Base-by-base conservation (phyloP, 2,888 invertebrate species). In the Epinotia brunnichana region DNA sequence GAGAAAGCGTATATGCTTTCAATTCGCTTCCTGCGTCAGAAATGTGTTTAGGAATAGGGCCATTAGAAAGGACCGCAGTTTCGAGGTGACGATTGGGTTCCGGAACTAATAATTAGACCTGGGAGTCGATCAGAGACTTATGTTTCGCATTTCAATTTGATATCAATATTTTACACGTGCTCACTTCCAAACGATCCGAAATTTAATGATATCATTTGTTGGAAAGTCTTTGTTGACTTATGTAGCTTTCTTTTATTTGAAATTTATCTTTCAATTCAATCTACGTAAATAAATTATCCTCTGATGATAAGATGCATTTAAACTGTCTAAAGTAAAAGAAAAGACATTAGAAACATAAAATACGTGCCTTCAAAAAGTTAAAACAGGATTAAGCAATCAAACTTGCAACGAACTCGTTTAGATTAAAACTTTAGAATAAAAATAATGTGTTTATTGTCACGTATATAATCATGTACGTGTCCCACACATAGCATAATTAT, bases 341-440 rank as follows among this genome's bases (percentile, higher is more conserved):
- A n/a, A 48, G 15, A 48, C n/a, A 48, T n/a, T n/a, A 48, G 44
- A 48, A 5, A 13, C 15, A n/a, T 48, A 48, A n/a, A 48, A 48
- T 48, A n/a, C 44, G 15, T 48, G 44, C 4, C 5, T 48, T 9
- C 57, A 13, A 10, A 60, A 9, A 61, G 1, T 21, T 61, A 2
- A 61, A 41, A 44, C 41, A 44, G 19, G 44, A 61, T 19, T 15
- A 61, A 61, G 15, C 41, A 61, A 61, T 61, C 39, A 44, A 61
- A 61, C 41, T 61, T 41, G 41, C 19, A 15, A 44, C 41, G 5
- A 44, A 61, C 21, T 61, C 7, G 7, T 41, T 61, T 11, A 41
- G 39, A 13, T 41, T 19, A 0, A 0, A 44, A 13, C 44, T 61
- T 61, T 61, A 44, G 19, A 61, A 2, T 21, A 21, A 13, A 61